Conservation (phyloP, 1,140 invertebrate species). For the Pollicipes pollicipes region DNA sequence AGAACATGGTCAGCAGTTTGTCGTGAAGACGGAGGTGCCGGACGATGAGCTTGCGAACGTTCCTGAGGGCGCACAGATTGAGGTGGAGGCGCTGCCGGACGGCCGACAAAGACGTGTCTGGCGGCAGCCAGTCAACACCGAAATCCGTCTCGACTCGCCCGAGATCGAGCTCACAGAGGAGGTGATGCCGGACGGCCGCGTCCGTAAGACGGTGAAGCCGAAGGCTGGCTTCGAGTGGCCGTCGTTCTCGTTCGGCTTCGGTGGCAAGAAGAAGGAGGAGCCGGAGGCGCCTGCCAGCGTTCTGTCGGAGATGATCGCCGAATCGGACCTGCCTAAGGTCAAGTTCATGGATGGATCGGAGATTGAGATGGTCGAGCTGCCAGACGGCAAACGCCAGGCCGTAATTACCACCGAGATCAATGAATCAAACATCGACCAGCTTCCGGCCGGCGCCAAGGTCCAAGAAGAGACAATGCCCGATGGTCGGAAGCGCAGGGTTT, state of each 20-base stretch:
- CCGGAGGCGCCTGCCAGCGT: not conserved
- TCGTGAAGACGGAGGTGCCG: not conserved
- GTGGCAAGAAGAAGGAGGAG: not conserved
- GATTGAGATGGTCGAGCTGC: not conserved
- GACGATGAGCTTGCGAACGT: not conserved
- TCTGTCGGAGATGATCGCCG: not conserved
- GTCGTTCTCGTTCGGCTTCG: not conserved
- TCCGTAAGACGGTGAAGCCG: not conserved
- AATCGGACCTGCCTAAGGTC: not conserved
- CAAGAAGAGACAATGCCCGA: not conserved
- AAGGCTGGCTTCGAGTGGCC: not conserved
- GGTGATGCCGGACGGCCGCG: not conserved
- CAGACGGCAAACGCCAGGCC: not conserved
- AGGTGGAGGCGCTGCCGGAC: not conserved
- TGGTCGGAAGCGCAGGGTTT: not conserved
- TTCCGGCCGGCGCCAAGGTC: not conserved
- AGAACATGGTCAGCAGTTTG: not conserved
- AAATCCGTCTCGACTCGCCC: not conserved
- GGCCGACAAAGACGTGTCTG: not conserved
- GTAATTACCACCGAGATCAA: not conserved
- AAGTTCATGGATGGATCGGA: not conserved
- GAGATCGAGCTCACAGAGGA: not conserved
- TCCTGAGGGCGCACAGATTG: not conserved
- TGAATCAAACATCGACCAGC: not conserved
- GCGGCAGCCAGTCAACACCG: not conserved